Evolutionary conservation across 2,797 vertebrate genomes (phyloP).

Genomic region (Mionectes olivaceus): DNA sequence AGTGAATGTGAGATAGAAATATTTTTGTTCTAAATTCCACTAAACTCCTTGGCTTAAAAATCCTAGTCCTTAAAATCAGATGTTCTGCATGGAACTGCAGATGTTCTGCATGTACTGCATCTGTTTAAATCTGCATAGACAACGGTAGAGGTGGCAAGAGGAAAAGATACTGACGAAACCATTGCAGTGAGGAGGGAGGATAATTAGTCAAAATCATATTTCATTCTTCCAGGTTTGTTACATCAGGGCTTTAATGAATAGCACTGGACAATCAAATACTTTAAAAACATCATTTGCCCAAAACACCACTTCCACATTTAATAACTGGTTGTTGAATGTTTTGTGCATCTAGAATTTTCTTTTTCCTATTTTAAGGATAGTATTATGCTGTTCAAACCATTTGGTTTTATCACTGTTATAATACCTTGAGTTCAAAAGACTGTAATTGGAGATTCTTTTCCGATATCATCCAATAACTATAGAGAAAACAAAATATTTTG

Average conservation of each 20-base stretch:
- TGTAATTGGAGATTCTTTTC: conserved; percentile 13
- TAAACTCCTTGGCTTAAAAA: not conserved
- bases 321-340: not conserved
- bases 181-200: not conserved
- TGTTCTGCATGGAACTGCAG: not conserved
- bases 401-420: not conserved
- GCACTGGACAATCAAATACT: not conserved
- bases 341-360: not conserved
- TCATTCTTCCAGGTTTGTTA: not conserved
- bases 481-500: not conserved
- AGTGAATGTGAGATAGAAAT: not conserved
- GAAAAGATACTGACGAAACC: not conserved
- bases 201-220: not conserved
- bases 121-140: not conserved
- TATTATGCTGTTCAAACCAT: not conserved
- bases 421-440: not conserved
- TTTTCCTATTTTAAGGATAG: not conserved
- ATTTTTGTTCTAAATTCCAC: conserved; percentile 4
- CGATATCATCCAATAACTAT: not conserved
- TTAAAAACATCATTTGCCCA: not conserved
- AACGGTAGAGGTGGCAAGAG: not conserved
- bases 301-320: not conserved
- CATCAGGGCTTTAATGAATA: not conserved
- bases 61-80: not conserved
- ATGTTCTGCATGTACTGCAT: not conserved